Evolutionary conservation across 2,888 invertebrate species (phyloP).

Genomic region (Drosophila suboccidentalis): DNA sequence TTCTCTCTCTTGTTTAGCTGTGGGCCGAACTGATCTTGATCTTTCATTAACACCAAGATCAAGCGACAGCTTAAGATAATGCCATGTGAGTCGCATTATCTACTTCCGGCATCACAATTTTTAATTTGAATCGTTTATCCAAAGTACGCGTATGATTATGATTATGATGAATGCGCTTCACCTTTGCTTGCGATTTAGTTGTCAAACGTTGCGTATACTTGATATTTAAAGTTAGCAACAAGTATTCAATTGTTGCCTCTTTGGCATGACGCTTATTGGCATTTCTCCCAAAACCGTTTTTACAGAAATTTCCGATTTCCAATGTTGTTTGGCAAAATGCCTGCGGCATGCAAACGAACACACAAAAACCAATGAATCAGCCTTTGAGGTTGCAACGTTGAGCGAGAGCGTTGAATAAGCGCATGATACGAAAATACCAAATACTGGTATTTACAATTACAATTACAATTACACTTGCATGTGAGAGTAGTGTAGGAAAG

Average conservation of each 20-base stretch:
- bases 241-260: constrained; percentile 8
- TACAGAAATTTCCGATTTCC: not conserved
- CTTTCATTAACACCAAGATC: constrained; percentile 58
- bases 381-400: constrained; percentile 5
- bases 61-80: constrained; percentile 10
- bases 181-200: not conserved
- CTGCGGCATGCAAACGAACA: constrained; percentile 17
- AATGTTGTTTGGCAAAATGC: constrained; percentile 39
- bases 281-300: constrained; percentile 17
- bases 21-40: constrained; percentile 51
- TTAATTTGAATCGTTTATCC: constrained; percentile 31
- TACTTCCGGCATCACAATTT: constrained; percentile 40
- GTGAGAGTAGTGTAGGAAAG: not conserved
- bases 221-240: constrained; percentile 31
- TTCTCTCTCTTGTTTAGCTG: constrained; percentile 14
- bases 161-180: constrained; percentile 7
- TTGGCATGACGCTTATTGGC: constrained; percentile 17
- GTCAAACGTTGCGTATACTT: constrained; percentile 18
- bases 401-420: constrained; percentile 11
- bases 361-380: constrained; percentile 40
- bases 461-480: constrained; percentile 4
- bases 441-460: not conserved
- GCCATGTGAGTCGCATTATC: constrained; percentile 21
- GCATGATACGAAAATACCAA: constrained; percentile 4
- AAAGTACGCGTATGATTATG: constrained; percentile 1